Conservation (phyloP, 2,888 invertebrate genomes). For the Coleophora flavipennella region DNA sequence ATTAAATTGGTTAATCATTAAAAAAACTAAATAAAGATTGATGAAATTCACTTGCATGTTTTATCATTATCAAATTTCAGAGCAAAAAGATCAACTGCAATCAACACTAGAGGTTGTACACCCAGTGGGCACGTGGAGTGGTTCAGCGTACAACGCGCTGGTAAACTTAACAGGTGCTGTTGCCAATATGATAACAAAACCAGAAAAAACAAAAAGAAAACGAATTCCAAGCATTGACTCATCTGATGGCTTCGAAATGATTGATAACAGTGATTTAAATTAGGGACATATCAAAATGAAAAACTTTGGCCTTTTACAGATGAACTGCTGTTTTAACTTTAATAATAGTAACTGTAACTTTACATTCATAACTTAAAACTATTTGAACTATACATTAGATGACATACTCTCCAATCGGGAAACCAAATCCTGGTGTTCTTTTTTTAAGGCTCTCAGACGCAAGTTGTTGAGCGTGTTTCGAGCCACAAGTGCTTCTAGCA, state of each 20-base stretch:
- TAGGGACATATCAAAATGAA: conserved; percentile 20
- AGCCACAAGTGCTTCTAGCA: conserved; percentile 62
- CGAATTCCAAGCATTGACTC: conserved; percentile 52
- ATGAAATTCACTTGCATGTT: too few species aligned
- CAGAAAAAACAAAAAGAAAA: conserved; percentile 37
- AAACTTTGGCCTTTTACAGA: too few species aligned
- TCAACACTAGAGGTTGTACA: conserved; percentile 46
- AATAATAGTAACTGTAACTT: neutral
- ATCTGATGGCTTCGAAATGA: conserved; percentile 65
- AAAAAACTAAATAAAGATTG: too few species aligned
- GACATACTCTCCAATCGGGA: conserved; percentile 50
- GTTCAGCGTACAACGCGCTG: conserved; percentile 48
- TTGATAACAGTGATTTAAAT: conserved; percentile 54
- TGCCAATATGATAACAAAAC: conserved; percentile 36
- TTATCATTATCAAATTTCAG: conserved; percentile 26
- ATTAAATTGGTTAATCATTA: too few species aligned
- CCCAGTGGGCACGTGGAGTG: conserved; percentile 43
- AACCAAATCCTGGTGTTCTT: conserved; percentile 61
- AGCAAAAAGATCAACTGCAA: conserved; percentile 37
- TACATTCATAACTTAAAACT: conserved; percentile 4
- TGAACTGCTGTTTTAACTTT: too few species aligned
- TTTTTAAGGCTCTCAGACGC: conserved; percentile 55
- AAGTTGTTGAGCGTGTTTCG: conserved; percentile 53
- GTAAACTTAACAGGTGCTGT: conserved; percentile 51
- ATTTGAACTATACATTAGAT: conserved; percentile 28